phyloP scores from a whole-genome alignment of 2,797 vertebrate genomes.

The Sebastes glaucus region DNA sequence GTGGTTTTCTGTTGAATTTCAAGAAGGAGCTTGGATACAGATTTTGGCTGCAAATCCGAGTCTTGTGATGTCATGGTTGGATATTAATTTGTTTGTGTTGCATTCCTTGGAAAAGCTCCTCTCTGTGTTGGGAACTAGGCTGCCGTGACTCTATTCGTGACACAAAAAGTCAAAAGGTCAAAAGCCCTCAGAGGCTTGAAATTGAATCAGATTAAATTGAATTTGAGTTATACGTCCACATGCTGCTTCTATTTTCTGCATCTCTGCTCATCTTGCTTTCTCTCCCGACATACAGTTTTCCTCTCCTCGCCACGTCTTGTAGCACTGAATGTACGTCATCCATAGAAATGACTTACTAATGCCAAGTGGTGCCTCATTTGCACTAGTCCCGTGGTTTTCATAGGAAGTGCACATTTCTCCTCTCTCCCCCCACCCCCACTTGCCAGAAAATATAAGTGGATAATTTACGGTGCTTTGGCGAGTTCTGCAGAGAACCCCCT shows the following conservation, averaged over 20 bases:
- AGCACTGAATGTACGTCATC: conserved; percentile 18
- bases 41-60: conserved; percentile 3
- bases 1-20: conserved; percentile 10
- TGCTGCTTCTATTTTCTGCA: conserved; percentile 40
- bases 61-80: conserved; percentile 20
- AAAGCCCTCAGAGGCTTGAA: conserved; percentile 21
- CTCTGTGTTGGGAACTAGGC: conserved; percentile 1
- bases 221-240: conserved; percentile 40
- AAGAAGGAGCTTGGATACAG: not conserved
- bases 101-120: not conserved
- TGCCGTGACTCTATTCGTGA: not conserved
- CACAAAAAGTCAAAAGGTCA: conserved; percentile 15
- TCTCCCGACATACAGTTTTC: not conserved
- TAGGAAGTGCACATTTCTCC: conserved; percentile 20
- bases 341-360: conserved; percentile 22
- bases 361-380: conserved; percentile 27
- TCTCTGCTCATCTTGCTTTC: not conserved
- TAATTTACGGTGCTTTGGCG: conserved; percentile 41
- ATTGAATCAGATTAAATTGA: conserved; percentile 55
- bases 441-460: conserved; percentile 45
- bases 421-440: not conserved
- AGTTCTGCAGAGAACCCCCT: conserved; percentile 23
- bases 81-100: conserved; percentile 21
- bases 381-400: conserved; percentile 31
- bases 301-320: not conserved